Percentiles rank a stretch among this genome's conserved stretches.
phyloP scores from a whole-genome alignment of 2,113 vertebrate species.

The Centropristis striata region DNA sequence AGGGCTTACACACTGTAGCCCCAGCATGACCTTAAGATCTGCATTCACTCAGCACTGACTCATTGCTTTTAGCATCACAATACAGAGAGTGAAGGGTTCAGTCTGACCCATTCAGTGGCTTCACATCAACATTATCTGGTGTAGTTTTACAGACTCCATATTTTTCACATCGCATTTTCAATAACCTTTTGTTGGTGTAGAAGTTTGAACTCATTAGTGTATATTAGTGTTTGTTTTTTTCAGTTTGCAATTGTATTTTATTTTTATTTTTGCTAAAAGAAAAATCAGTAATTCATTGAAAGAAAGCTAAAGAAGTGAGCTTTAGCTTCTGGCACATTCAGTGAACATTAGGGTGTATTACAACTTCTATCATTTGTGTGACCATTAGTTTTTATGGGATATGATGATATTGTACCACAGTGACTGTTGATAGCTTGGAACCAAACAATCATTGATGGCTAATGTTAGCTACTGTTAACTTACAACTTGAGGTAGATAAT shows the following conservation, averaged over 20 bases:
- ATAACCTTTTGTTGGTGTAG: not conserved
- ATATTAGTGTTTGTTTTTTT: not conserved
- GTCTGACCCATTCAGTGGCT: not conserved
- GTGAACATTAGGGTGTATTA: not conserved
- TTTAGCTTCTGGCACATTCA: not conserved
- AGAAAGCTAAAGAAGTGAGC: too few species aligned
- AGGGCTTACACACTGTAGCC: not conserved
- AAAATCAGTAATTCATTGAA: too few species aligned
- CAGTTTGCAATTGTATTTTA: not conserved
- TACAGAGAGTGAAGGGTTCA: conserved; percentile 2
- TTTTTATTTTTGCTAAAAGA: too few species aligned
- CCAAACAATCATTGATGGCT: too few species aligned
- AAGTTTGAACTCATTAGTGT: not conserved
- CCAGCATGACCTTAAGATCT: conserved; percentile 38
- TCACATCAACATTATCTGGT: not conserved
- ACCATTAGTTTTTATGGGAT: not conserved
- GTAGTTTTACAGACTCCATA: not conserved
- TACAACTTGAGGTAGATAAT: not conserved
- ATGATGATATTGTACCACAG: not conserved
- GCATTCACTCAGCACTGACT: conserved; percentile 28
- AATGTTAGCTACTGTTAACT: not conserved
- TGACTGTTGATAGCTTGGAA: not conserved
- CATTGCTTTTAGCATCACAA: conserved; percentile 19
- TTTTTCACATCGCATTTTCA: not conserved
- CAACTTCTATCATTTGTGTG: not conserved